These are phyloP conservation scores for Gastrophryne carolinensis DNA, from an alignment of 2,797 vertebrate genomes.

Conservation along the genomic window DNA sequence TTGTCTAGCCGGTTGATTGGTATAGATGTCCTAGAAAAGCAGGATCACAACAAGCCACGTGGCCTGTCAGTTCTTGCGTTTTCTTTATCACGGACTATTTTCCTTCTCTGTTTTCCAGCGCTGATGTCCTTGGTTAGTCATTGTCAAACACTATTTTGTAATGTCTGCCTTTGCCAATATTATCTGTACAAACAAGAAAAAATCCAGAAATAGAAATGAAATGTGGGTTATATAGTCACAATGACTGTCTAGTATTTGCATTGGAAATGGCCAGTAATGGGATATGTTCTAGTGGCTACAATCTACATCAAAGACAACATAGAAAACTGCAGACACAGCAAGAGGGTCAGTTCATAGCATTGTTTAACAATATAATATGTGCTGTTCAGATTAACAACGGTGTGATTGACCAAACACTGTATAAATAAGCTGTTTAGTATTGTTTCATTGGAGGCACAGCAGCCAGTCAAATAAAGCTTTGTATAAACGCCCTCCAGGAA, in stretches of 20 bases:
- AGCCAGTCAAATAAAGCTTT: too few species aligned
- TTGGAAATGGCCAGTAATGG: constrained; percentile 1
- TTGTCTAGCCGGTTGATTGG: constrained; percentile 21
- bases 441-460: too few species aligned
- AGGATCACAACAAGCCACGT: constrained; percentile 23
- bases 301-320: background rate
- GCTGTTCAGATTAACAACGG: too few species aligned
- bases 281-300: background rate
- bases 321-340: too few species aligned
- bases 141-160: constrained; percentile 52
- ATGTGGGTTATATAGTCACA: constrained; percentile 19
- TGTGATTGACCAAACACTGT: too few species aligned
- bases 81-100: constrained; percentile 18
- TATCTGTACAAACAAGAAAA: constrained; percentile 46
- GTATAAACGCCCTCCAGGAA: too few species aligned
- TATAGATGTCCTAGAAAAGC: constrained; percentile 23
- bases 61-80: background rate
- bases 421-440: too few species aligned
- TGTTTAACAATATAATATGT: too few species aligned
- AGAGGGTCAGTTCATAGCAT: background rate
- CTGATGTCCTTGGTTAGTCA: constrained; percentile 49
- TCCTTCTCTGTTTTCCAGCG: constrained; percentile 13
- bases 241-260: constrained; percentile 34
- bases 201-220: constrained; percentile 46
- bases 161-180: constrained; percentile 47